Conservation (phyloP, 2,113 vertebrate species). For the Leucoraja erinaceus region DNA sequence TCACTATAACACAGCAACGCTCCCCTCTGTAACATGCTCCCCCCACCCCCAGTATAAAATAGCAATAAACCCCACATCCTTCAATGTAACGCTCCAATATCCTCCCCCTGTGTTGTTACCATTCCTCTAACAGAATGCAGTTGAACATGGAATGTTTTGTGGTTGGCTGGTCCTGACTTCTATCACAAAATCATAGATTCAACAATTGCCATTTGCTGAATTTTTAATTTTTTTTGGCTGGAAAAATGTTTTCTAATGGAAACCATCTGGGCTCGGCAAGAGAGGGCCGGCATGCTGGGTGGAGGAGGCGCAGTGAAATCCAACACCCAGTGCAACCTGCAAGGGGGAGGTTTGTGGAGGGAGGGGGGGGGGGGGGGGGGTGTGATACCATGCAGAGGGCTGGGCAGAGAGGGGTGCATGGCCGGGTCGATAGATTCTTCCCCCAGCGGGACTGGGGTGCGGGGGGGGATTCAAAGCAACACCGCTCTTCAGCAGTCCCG, state of each 20-base stretch:
- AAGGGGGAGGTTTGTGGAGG: too few species aligned
- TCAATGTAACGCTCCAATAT: neutral
- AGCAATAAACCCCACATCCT: neutral
- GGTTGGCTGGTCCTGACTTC: neutral
- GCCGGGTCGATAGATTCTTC: neutral
- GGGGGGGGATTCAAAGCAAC: neutral
- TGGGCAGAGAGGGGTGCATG: neutral
- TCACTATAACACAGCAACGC: neutral
- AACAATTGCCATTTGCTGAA: neutral
- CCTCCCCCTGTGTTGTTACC: neutral
- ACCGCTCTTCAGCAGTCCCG: neutral
- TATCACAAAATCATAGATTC: neutral
- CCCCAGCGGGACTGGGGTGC: neutral
- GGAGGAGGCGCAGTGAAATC: neutral
- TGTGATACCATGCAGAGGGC: neutral
- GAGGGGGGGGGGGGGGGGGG: too few species aligned
- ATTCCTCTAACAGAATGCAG: neutral
- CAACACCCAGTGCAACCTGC: neutral
- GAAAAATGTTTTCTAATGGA: neutral
- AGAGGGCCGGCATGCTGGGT: neutral
- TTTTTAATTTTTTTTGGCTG: neutral
- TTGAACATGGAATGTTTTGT: slow-evolving; percentile 1
- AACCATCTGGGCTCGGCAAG: neutral
- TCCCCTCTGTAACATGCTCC: neutral
- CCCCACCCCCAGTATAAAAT: too few species aligned